Evolutionary conservation across 2,797 vertebrate species (phyloP).

Genomic region (Bovichtus diacanthus): DNA sequence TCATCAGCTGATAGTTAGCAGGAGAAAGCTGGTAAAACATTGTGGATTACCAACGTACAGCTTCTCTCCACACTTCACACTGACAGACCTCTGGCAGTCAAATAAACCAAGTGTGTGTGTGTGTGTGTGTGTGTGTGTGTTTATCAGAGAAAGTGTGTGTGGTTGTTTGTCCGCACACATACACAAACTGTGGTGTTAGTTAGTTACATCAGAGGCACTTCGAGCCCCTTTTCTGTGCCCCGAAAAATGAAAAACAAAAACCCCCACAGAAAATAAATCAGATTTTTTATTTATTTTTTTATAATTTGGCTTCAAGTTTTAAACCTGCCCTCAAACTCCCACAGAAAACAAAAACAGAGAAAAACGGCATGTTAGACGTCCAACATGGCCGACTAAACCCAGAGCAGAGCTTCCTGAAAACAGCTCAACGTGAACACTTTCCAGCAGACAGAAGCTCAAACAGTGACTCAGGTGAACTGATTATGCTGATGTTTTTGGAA

Average conservation of each 20-base stretch:
- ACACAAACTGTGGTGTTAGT: conserved; percentile 71
- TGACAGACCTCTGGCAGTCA: conserved; percentile 7
- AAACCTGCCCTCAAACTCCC: conserved; percentile 21
- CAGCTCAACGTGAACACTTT: neutral
- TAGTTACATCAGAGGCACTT: conserved; percentile 79
- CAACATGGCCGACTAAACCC: conserved; percentile 81
- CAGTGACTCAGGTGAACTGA: neutral
- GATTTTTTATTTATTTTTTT: conserved; percentile 55
- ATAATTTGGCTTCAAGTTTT: conserved; percentile 87
- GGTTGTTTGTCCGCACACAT: conserved; percentile 45
- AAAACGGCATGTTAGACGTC: conserved; percentile 64
- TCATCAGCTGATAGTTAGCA: neutral
- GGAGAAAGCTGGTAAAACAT: neutral
- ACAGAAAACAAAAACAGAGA: neutral
- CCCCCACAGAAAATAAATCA: conserved; percentile 59
- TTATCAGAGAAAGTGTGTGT: conserved; percentile 7
- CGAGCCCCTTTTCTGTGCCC: conserved; percentile 83
- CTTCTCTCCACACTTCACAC: conserved; percentile 26
- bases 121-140: conserved; percentile 28
- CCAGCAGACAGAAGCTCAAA: conserved; percentile 30
- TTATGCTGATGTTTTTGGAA: neutral
- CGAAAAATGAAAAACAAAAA: conserved; percentile 67
- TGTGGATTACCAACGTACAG: neutral
- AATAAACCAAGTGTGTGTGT: conserved; percentile 3
- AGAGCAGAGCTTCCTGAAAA: conserved; percentile 49